Conservation (phyloP, 2,888 invertebrate species). For the Eupithecia subfuscata region DNA sequence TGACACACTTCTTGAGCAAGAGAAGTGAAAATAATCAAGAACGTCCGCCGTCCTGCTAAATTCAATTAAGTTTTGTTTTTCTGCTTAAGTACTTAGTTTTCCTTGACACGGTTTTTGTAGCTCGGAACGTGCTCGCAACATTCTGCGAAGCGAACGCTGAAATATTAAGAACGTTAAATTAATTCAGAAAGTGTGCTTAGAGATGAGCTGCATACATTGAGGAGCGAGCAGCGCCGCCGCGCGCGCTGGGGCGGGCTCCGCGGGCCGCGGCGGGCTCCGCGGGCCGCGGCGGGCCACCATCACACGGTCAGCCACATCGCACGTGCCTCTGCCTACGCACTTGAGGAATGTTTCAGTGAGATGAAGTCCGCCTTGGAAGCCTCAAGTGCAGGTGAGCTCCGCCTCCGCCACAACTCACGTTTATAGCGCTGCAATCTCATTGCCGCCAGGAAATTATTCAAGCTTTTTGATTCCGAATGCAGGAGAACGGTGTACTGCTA, state of each 20-base stretch:
- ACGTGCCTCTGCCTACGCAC: no score
- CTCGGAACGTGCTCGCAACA: neutral
- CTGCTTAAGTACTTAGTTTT: neutral
- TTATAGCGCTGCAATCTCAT: slow-evolving; percentile 29
- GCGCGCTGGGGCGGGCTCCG: no score
- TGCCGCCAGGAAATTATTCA: slow-evolving; percentile 25
- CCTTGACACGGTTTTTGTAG: slow-evolving; percentile 8
- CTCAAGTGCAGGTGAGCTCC: neutral
- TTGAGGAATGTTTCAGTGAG: neutral
- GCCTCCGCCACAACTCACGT: slow-evolving; percentile 12
- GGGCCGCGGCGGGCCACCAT: no score
- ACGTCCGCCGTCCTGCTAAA: neutral
- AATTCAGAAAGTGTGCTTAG: no score
- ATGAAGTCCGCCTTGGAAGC: neutral
- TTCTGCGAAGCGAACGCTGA: slow-evolving; percentile 18
- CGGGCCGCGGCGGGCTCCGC: no score
- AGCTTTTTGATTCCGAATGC: slow-evolving; percentile 32
- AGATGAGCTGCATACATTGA: no score
- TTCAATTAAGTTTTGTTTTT: slow-evolving; percentile 3
- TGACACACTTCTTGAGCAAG: no score
- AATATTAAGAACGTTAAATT: no score
- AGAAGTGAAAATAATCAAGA: no score
- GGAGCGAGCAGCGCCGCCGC: no score
- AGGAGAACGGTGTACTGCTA: slow-evolving; percentile 26
- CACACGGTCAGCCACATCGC: no score